Evolutionary conservation across 2,888 invertebrate species (phyloP), one percentile per base, ranked within the genome.

Genomic region (Alitta virens): DNA sequence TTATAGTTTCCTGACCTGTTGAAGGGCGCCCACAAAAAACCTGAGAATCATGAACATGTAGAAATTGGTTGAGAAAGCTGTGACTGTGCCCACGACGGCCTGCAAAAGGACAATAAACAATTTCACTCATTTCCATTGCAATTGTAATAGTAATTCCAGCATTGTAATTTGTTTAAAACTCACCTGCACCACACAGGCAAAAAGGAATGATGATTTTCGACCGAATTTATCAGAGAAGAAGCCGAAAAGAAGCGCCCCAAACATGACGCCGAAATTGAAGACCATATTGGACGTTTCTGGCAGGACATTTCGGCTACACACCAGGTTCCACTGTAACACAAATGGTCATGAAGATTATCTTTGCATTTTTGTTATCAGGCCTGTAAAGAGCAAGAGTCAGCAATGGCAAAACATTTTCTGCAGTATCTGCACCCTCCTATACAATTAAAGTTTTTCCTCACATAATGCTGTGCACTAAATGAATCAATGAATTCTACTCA

Each of bases 231-330:
- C 70, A 0, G 70, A 69, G 18, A 70, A 52, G 46, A 67, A 70
- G 42, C 69, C 68, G 43, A 69, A 69, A 9, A 64, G 40, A 12
- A 70, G 42, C n/a, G 69, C 68, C 18, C 70, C 70, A 16, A 70
- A 53, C 70, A 70, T 69, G 24, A 70, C 70, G 16, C 70, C 70
- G 23, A 70, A 51, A 62, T 67, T 70, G 62, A 70, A 70, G 46
- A 70, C 61, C 56, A 57, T 70, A 26, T 60, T 56, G 16, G 69
- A 65, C 12, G 61, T 56, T 55, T 70, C 70, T n/a, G 69, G 69
- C 27, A 70, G 55, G 26, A 64, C 42, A 56, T 70, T 65, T 18
- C 54, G 40, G 21, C 62, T 62, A 49, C 70, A 70, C 27, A 70
- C 70, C 33, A 70, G 53, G 58, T 70, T 62, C 70, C 70, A 70